Evolutionary conservation across 2,888 invertebrate species (phyloP).

Genomic region (Euclidia mi): DNA sequence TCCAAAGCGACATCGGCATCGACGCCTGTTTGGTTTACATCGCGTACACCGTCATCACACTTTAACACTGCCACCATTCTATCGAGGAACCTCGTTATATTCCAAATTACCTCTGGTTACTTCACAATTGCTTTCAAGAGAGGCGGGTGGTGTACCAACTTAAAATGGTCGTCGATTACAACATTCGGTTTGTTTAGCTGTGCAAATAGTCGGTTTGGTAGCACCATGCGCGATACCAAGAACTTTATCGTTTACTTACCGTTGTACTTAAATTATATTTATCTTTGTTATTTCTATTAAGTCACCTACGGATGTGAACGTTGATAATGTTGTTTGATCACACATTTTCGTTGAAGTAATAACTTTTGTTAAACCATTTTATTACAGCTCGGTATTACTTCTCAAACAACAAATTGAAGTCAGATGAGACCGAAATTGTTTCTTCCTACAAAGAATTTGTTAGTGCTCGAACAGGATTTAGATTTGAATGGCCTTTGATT

Average conservation of each 20-base stretch:
- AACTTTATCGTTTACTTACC: constrained; percentile 81
- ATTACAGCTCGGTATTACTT: neutral
- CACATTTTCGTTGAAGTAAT: constrained; percentile 37
- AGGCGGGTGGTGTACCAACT: constrained; percentile 46
- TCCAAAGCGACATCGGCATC: constrained; percentile 64
- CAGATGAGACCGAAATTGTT: neutral
- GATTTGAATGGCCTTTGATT: neutral
- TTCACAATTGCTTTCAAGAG: constrained; percentile 35
- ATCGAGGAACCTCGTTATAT: constrained; percentile 60
- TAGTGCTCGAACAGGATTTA: neutral
- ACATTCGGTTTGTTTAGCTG: constrained; percentile 87
- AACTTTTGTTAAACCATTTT: constrained; percentile 16
- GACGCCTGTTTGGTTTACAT: constrained; percentile 73
- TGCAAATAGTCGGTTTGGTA: constrained; percentile 84
- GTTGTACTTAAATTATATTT: constrained; percentile 75
- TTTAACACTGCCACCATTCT: constrained; percentile 71
- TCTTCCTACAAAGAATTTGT: neutral
- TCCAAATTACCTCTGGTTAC: constrained; percentile 58
- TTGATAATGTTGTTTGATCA: constrained; percentile 62
- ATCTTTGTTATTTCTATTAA: constrained; percentile 73
- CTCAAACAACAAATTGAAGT: neutral
- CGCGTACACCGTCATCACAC: constrained; percentile 76
- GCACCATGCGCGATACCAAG: constrained; percentile 80
- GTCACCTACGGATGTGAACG: constrained; percentile 63
- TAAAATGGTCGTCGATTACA: constrained; percentile 75